Evolutionary conservation across 1,140 invertebrate species (phyloP), one percentile per base, ranked within the genome.

Genomic region (Drosophila repleta): DNA sequence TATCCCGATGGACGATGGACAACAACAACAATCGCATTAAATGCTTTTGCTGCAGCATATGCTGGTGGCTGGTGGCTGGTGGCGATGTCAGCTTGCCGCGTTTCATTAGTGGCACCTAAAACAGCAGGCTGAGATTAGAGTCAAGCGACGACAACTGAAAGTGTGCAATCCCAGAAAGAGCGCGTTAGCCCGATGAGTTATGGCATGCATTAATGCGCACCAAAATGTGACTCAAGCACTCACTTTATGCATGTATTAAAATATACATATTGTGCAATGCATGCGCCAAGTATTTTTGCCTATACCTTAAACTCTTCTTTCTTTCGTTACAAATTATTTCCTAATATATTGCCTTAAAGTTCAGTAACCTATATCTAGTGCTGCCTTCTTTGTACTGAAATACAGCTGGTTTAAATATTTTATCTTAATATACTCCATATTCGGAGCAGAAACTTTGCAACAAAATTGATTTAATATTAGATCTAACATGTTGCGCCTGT

Each of bases 401-500:
- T n/a, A n/a, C n/a, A n/a, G n/a, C n/a, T n/a, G n/a, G n/a, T n/a
- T n/a, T n/a, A n/a, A n/a, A n/a, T n/a, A n/a, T n/a, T n/a, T n/a
- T n/a, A n/a, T n/a, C n/a, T n/a, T n/a, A n/a, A n/a, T n/a, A n/a
- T 68, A 43, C 55, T 17, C 37, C 55, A 41, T 55, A 11, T 6
- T 2, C 32, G 1, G 1, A 35, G 32, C 10, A 11, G 32, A 35
- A 35, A 35, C 10, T 35, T 56, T 8, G 10, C 10, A 71, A 75
- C 78, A 66, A 29, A 29, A 24, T 8, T n/a, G n/a, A n/a, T n/a
- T n/a, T n/a, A n/a, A 76, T 90, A 90, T 90, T 90, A 87, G 60
- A 90, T 90, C 80, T 90, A 76, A 90, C 87, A 90, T 90, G 79
- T 85, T 85, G 85, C 81, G 66, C 69, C 66, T 61, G 32, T 35